A percentile compares a stretch with the other conserved stretches of the same genome.
Conservation (phyloP, 1,140 invertebrate genomes). For the Thaumatotibia leucotreta region DNA sequence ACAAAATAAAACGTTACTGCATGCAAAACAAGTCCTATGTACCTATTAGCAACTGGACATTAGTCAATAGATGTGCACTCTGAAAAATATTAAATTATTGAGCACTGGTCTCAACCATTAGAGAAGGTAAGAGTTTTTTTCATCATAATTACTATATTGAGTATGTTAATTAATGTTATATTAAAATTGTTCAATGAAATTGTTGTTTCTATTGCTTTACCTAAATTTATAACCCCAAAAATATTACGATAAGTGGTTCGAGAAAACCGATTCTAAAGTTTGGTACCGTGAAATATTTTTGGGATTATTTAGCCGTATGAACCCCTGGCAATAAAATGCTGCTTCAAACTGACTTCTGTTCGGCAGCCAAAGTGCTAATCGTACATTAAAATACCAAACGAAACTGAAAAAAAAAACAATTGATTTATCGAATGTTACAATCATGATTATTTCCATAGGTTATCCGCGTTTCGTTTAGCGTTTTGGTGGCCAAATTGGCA, state of each 20-base stretch:
- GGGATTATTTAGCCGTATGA: too few relatives aligned
- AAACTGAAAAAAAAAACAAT: too few relatives aligned
- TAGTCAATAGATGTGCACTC: neutral
- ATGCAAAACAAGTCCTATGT: neutral
- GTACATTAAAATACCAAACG: too few relatives aligned
- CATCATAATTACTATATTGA: constrained; percentile 11
- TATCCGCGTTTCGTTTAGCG: too few relatives aligned
- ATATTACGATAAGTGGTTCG: neutral
- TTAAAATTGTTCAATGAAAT: neutral
- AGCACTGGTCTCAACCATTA: neutral
- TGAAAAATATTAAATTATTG: constrained; percentile 3
- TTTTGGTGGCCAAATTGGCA: too few relatives aligned
- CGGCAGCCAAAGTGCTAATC: too few relatives aligned
- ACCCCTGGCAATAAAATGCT: too few relatives aligned
- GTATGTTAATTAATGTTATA: constrained; percentile 10
- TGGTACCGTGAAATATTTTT: too few relatives aligned
- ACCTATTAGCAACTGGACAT: neutral
- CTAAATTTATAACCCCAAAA: neutral
- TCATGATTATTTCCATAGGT: too few relatives aligned
- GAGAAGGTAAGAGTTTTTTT: neutral
- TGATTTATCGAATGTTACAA: too few relatives aligned
- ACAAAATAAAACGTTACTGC: neutral
- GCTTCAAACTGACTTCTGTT: too few relatives aligned
- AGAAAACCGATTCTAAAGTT: too few relatives aligned
- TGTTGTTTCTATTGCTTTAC: neutral